A percentile compares a stretch with the other conserved stretches of the same genome.
phyloP scores from a whole-genome alignment of 2,113 vertebrate genomes.

The Pachypanchax playfairii region DNA sequence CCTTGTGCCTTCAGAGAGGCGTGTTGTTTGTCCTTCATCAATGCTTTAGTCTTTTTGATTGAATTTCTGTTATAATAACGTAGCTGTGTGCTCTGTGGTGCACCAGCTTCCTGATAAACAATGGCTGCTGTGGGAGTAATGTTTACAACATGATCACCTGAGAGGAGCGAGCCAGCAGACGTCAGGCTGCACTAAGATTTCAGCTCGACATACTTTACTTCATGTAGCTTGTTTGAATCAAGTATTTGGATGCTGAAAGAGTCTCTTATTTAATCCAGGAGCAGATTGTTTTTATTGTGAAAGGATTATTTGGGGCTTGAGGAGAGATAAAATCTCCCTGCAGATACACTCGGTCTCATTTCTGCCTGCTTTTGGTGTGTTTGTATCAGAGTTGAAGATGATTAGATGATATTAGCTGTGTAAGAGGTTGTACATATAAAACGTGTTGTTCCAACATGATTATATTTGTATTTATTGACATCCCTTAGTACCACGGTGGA shows the following conservation, averaged over 20 bases:
- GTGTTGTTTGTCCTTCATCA: no score
- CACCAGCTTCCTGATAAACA: background rate
- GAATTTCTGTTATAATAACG: no score
- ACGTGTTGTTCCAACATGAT: conserved; percentile 58
- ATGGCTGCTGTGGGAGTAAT: conserved; percentile 58
- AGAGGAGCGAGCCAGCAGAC: background rate
- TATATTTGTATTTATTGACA: conserved; percentile 68
- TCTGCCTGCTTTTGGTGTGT: conserved; percentile 34
- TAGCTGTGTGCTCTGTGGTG: no score
- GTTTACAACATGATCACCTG: background rate
- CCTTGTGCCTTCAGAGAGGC: no score
- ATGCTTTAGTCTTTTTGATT: no score
- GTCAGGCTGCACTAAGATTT: conserved; percentile 22
- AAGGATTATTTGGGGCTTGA: conserved; percentile 1
- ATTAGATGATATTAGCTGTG: conserved; percentile 59
- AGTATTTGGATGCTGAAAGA: conserved; percentile 4
- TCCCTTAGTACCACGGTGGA: conserved; percentile 61
- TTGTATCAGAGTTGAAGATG: conserved; percentile 11
- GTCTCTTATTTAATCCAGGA: conserved; percentile 2
- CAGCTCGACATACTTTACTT: background rate
- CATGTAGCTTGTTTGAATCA: conserved; percentile 20
- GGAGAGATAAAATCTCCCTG: conserved; percentile 27
- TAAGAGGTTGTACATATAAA: conserved; percentile 60
- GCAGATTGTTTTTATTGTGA: conserved; percentile 5
- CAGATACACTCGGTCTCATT: conserved; percentile 35